Evolutionary conservation across 2,113 vertebrate species (phyloP), one percentile per base, ranked within the genome.

Genomic region (Phalacrocorax carbo): DNA sequence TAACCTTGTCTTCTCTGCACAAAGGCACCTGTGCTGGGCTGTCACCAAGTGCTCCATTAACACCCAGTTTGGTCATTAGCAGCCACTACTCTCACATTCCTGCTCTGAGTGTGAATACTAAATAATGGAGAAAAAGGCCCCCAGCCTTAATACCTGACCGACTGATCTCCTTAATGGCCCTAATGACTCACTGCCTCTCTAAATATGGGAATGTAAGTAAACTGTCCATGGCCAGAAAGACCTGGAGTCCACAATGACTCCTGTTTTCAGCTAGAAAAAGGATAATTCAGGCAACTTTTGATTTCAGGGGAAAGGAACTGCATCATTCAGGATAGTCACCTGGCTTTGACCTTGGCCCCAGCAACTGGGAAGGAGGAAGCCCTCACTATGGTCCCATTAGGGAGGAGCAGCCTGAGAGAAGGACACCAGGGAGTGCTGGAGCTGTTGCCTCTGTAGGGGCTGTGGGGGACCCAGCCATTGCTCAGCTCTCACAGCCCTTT

Each of bases 121-220:
- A 97, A 92, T 78, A 88, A 96, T 83, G 86, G 72, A 93, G 88
- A 32, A 88, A 91, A 96, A 55, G 27, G 97, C 98, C 98, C 95
- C 77, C 78, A 96, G 98, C 97, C 51, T 98, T 98, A 98, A 98
- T 98, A 97, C 80, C 86, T 98, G 98, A 98, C 97, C 64, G 81
- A 96, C 89, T 94, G 97, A 97, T 97, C 96, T 88, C 95, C 95
- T 95, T 97, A 98, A 97, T 96, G 95, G 85, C 94, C 81, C 90
- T 97, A 98, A 98, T 97, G 97, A 97, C 96, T 98, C 96, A 98
- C 98, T 97, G 97, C 95, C 95, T 98, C 96, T 86, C 93, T 87
- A 94, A 97, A 93, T 75, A 92, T 44, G 64, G 90, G 92, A 91
- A 90, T 88, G 89, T 58, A 80, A 58, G 96, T 91, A 97, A 98